phyloP scores from a whole-genome alignment of 2,888 invertebrate species.

The Eremobia ochroleuca region DNA sequence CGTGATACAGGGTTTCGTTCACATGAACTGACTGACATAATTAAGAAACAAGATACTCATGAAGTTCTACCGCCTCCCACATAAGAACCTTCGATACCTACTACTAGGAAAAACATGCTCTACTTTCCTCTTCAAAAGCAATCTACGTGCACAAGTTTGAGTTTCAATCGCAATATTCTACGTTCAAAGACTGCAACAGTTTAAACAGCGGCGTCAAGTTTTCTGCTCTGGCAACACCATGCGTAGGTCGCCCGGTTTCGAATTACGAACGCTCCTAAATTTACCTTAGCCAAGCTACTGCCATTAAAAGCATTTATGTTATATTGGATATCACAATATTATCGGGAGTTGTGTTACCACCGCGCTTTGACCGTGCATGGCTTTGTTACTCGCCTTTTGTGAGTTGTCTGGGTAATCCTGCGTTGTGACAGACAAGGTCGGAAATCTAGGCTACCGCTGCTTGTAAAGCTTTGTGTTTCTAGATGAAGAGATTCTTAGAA shows the following conservation, averaged over 20 bases:
- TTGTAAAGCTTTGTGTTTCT: slow-evolving; percentile 22
- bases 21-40: neutral
- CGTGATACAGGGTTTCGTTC: neutral
- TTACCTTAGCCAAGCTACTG: slow-evolving; percentile 88
- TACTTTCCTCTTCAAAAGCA: slow-evolving; percentile 47
- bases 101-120: slow-evolving; percentile 44
- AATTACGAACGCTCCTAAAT: slow-evolving; percentile 89
- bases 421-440: slow-evolving; percentile 53
- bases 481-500: slow-evolving; percentile 12
- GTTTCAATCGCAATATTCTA: slow-evolving; percentile 46
- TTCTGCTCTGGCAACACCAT: slow-evolving; percentile 77
- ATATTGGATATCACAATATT: slow-evolving; percentile 88
- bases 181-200: slow-evolving; percentile 61
- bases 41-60: slow-evolving; percentile 33
- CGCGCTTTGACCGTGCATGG: slow-evolving; percentile 65
- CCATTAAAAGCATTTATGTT: slow-evolving; percentile 90
- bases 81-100: slow-evolving; percentile 10
- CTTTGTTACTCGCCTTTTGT: slow-evolving; percentile 61
- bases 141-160: slow-evolving; percentile 45
- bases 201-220: slow-evolving; percentile 68
- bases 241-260: slow-evolving; percentile 84
- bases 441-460: slow-evolving; percentile 48
- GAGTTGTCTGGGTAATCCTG: slow-evolving; percentile 43
- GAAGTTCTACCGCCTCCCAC: slow-evolving; percentile 19
- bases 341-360: slow-evolving; percentile 78